Evolutionary conservation across 2,797 vertebrate species (phyloP), one percentile per base, ranked within the genome.

Genomic region (Poeciliopsis paucimaculata): DNA sequence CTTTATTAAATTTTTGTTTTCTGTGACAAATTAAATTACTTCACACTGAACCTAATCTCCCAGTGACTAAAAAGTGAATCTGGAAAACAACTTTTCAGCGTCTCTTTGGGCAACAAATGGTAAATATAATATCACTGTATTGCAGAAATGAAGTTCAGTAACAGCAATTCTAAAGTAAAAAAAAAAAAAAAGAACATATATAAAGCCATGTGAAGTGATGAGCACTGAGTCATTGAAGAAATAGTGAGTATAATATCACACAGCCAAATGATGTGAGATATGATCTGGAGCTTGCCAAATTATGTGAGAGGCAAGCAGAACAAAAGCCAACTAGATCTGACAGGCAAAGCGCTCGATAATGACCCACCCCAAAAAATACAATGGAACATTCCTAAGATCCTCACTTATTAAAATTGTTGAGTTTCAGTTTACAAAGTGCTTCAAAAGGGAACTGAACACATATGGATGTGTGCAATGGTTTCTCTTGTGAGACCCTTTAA

Each of bases 181-280:
- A 83, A 81, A n/a, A n/a, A n/a, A 88, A 82, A 81, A 72, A 47
- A 47, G 28, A 73, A 8, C 20, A n/a, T 26, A 10, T 51, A 23
- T 51, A 8, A 23, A 57, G 73, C 82, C 78, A 83, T 72, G 88
- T 62, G 72, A 85, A 79, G 79, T 73, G 82, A 79, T 64, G 77
- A 78, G 60, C 64, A 75, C 73, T 84, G 68, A 82, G 79, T 34
- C 62, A 80, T 80, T 86, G 45, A 13, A 84, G 83, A 71, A 78
- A 92, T 82, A 83, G 73, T 78, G 78, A 87, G 87, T 83, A 87
- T 78, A 84, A 76, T 81, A 76, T 62, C 79, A 77, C 49, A 72
- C 39, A 45, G 90, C 90, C 91, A 92, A 94, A 95, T 87, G 87
- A 94, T 91, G 91, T 94, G 92, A 89, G 89, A 93, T 68, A 81